phyloP scores from a whole-genome alignment of 2,888 invertebrate species.

The Meiosimyza decipiens region DNA sequence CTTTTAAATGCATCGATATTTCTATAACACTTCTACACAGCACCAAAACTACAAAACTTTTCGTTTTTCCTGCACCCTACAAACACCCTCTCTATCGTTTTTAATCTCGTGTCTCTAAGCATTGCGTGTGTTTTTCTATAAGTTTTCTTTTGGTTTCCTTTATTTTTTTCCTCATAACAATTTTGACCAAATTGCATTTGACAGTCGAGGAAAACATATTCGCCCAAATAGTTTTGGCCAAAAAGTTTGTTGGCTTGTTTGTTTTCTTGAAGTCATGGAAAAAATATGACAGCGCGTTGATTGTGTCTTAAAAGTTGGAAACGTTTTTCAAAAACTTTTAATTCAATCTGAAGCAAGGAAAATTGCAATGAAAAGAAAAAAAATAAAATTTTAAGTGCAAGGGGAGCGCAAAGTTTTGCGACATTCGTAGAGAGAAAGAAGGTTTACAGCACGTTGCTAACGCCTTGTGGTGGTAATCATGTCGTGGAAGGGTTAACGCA shows the following conservation, averaged over 20 bases:
- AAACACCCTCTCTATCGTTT: too few species aligned
- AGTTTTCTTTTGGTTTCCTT: conserved; percentile 6
- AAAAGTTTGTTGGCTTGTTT: conserved; percentile 15
- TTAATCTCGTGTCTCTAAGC: neutral
- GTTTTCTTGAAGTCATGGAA: conserved; percentile 13
- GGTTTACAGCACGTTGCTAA: conserved; percentile 16
- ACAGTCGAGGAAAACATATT: conserved; percentile 33
- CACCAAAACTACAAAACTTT: too few species aligned
- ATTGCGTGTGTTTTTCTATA: conserved; percentile 16
- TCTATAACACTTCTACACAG: too few species aligned
- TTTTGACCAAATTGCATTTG: conserved; percentile 32
- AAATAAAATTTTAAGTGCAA: neutral
- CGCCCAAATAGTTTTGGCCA: conserved; percentile 26
- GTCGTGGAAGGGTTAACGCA: neutral
- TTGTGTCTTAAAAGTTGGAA: conserved; percentile 35
- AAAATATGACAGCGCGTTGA: conserved; percentile 37
- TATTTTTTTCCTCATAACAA: neutral
- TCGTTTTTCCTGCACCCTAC: too few species aligned
- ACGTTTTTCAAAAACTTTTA: conserved; percentile 32
- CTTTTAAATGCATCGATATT: too few species aligned
- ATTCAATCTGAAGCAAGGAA: conserved; percentile 25
- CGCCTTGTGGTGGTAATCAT: conserved; percentile 1
- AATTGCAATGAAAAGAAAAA: conserved; percentile 9
- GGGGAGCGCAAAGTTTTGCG: conserved; percentile 12
- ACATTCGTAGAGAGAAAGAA: neutral